Percentiles rank a stretch among this genome's conserved stretches.
These are phyloP conservation scores for Acronicta leporina DNA, from an alignment of 2,888 invertebrate genomes.

Conservation along the genomic window DNA sequence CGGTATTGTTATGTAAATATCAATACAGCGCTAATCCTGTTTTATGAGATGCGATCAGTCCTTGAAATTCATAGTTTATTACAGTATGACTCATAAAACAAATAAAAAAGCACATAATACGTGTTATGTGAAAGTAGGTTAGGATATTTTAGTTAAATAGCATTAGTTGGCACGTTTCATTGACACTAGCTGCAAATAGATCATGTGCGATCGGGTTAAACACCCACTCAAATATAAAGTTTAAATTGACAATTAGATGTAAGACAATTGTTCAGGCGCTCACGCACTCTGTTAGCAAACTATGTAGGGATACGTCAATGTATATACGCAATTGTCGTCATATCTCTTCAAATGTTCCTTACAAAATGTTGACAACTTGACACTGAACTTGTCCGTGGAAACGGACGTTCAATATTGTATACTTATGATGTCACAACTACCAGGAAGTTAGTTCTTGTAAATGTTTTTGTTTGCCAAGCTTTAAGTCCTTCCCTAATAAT, in stretches of 20 bases:
- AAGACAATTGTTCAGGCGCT: constrained; percentile 33
- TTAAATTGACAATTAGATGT: constrained; percentile 51
- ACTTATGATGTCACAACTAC: constrained; percentile 11
- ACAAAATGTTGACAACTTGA: constrained; percentile 38
- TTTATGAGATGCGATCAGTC: constrained; percentile 22
- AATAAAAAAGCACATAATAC: constrained; percentile 23
- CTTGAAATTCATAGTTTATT: constrained; percentile 7
- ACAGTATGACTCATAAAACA: constrained; percentile 21
- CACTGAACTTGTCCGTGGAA: constrained; percentile 47
- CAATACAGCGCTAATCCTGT: constrained; percentile 19
- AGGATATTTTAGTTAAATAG: constrained; percentile 73
- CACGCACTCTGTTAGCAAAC: constrained; percentile 7
- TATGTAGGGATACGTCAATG: constrained; percentile 44
- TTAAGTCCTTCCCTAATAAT: not conserved
- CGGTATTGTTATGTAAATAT: constrained; percentile 42
- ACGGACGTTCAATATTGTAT: constrained; percentile 29
- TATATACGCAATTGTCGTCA: constrained; percentile 43
- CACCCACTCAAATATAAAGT: constrained; percentile 52
- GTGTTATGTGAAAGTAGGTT: constrained; percentile 60
- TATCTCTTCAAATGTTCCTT: constrained; percentile 45
- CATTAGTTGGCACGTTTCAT: constrained; percentile 81
- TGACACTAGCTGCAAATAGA: constrained; percentile 80
- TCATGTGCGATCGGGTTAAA: constrained; percentile 65
- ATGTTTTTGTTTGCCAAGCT: constrained; percentile 6
- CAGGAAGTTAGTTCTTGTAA: constrained; percentile 24